Evolutionary conservation across 2,888 invertebrate species (phyloP), one percentile per base, ranked within the genome.

Genomic region (Heliconius erato): DNA sequence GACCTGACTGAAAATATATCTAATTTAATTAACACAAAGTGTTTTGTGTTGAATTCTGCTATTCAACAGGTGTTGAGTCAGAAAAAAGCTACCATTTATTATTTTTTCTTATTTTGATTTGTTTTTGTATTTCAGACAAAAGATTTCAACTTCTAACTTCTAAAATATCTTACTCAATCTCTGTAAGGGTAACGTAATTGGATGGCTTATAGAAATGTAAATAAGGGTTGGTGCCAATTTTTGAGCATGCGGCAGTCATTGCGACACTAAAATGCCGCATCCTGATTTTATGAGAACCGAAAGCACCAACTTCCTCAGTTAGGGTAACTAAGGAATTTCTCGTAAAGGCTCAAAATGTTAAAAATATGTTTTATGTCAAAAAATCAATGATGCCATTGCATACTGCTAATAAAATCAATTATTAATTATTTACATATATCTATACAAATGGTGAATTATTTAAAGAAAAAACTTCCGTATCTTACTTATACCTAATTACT

Each of bases 231-330:
- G 67, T 78, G 78, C 44, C 78, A 78, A 78, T 40, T 78, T 78
- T 67, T 67, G 67, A 67, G 78, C 78, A 78, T 78, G 78, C 78
- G 78, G 28, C 78, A 65, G 44, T 67, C 44, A 67, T 72, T 78
- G 78, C 78, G 78, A 78, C 78, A 28, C 44, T 67, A 78, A 78
- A 72, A 67, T 78, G 67, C 78, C 78, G 67, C 78, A 78, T 67
- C 78, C 67, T 67, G 40, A 44, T 67, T 78, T 78, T 44, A 44
- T 23, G n/a, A 65, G 77, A 67, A 19, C 44, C 11, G 44, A n/a
- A 35, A 35, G 14, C 11, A 35, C 16, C 2, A 16, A 40, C 35
- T n/a, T 63, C 35, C 32, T 35, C 14, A 35, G 35, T 74, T 74
- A 35, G 63, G 23, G 14, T 63, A 63, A 63, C 40, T 40, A 40